Conservation (phyloP, 2,113 vertebrate species). For the Cephalopholis sonnerati region DNA sequence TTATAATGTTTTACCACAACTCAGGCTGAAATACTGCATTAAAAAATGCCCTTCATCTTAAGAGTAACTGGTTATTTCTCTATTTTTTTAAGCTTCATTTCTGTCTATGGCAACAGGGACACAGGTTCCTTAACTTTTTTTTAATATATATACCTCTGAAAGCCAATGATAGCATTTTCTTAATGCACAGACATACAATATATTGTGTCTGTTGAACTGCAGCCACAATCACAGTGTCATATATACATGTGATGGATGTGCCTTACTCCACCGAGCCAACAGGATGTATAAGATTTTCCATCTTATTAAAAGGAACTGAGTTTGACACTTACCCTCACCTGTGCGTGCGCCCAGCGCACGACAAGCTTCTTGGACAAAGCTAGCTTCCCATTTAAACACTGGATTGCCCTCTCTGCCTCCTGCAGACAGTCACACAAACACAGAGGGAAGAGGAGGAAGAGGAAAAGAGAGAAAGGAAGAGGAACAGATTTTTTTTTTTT, state of each 20-base stretch:
- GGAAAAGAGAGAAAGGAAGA: neutral
- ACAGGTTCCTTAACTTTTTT: neutral
- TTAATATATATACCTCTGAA: neutral
- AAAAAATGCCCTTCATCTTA: neutral
- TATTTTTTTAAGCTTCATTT: neutral
- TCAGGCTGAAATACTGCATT: neutral
- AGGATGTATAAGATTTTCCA: neutral
- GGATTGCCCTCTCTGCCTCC: constrained; percentile 97
- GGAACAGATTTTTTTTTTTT: neutral
- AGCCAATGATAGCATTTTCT: neutral
- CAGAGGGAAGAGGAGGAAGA: neutral
- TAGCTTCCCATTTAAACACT: constrained; percentile 97
- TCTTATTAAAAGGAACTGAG: neutral
- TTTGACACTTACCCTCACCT: constrained; percentile 92
- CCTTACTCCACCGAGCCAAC: neutral
- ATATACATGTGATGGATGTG: neutral
- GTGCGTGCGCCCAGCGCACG: constrained; percentile 97
- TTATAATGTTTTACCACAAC: constrained; percentile 3
- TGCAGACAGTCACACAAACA: constrained; percentile 67
- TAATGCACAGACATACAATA: neutral
- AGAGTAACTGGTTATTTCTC: no score
- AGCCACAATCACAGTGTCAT: neutral
- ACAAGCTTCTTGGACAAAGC: constrained; percentile 98
- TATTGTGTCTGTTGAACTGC: neutral
- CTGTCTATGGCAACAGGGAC: neutral